Conservation (phyloP, 2,797 vertebrate species). For the Pseudochaenichthys georgianus region DNA sequence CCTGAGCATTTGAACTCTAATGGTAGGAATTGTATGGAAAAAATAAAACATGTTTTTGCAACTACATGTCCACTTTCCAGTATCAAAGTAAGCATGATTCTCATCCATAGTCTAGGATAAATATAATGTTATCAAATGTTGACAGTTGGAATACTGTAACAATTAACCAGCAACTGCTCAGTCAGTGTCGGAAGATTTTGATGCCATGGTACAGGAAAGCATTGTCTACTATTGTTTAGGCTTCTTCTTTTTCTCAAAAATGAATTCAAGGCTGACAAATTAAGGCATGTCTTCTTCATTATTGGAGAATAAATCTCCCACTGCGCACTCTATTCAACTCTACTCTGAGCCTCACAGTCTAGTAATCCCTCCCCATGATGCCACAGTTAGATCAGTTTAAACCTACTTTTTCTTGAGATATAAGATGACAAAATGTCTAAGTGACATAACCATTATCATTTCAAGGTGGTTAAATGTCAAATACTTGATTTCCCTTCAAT, state of each 20-base stretch:
- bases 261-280: too few relatives aligned
- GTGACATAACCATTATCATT: neutral
- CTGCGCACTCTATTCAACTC: too few relatives aligned
- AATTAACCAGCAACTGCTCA: too few relatives aligned
- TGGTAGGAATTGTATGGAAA: neutral
- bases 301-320: too few relatives aligned
- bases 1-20: neutral
- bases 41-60: neutral
- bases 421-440: conserved; percentile 3
- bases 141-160: neutral
- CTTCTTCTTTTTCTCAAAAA: too few relatives aligned
- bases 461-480: conserved; percentile 15
- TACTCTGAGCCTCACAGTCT: too few relatives aligned
- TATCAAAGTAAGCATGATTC: neutral
- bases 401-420: neutral
- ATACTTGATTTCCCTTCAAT: conserved; percentile 22
- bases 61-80: neutral
- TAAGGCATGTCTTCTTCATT: too few relatives aligned
- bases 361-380: neutral
- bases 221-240: too few relatives aligned
- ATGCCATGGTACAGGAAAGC: too few relatives aligned
- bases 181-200: too few relatives aligned
- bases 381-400: neutral
- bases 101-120: neutral
- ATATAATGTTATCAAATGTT: neutral